phyloP scores from a whole-genome alignment of 2,113 vertebrate species.

The Peromyscus californicus region DNA sequence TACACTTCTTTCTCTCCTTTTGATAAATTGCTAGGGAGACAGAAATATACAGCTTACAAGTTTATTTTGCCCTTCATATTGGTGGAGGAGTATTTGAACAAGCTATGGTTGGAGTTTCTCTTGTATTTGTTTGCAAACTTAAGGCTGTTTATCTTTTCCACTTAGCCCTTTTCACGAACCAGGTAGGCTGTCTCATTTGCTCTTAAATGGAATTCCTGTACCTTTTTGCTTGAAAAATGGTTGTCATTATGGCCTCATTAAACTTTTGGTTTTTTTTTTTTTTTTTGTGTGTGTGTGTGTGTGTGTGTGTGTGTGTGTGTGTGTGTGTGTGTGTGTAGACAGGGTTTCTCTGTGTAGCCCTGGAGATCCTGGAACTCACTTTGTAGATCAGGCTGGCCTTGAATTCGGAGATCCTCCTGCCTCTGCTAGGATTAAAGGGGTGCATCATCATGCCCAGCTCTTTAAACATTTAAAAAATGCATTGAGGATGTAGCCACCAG shows the following conservation, averaged over 20 bases:
- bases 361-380: neutral
- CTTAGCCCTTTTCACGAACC: neutral
- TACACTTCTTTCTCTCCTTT: constrained; percentile 1
- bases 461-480: neutral
- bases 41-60: constrained; percentile 16
- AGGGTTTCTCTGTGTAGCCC: neutral
- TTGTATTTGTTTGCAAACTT: constrained; percentile 41
- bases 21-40: constrained; percentile 48
- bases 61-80: constrained; percentile 67
- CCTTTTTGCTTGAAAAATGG: neutral
- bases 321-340: too few relatives aligned
- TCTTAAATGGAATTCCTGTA: constrained; percentile 5
- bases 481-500: neutral
- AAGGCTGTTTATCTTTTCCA: neutral
- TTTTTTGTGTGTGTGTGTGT: too few relatives aligned
- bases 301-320: too few relatives aligned
- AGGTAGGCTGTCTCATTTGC: neutral
- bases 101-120: constrained; percentile 16
- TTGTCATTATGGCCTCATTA: neutral
- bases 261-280: neutral
- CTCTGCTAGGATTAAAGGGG: neutral
- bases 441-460: neutral
- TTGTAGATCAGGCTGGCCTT: neutral
- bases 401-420: neutral
- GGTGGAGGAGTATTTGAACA: constrained; percentile 28